Conservation (phyloP, 1,140 invertebrate species). For the Saccostrea cuccullata region DNA sequence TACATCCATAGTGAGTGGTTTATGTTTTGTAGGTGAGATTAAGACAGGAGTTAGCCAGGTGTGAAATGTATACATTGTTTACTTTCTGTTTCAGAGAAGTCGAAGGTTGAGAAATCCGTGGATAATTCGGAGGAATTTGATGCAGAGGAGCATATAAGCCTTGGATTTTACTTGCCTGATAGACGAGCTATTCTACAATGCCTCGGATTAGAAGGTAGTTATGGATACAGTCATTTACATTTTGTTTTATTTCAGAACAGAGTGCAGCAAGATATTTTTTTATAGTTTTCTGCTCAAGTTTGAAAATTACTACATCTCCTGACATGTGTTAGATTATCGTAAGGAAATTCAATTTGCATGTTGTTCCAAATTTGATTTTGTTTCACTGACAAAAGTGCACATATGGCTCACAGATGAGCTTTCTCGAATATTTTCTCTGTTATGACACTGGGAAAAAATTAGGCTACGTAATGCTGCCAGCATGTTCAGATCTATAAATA, state of each 20-base stretch:
- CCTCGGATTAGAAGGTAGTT: slow-evolving; percentile 51
- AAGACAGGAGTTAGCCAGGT: neutral
- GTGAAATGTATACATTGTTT: slow-evolving; percentile 30
- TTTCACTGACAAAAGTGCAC: slow-evolving; percentile 9
- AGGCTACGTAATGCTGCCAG: neutral
- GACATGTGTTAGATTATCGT: neutral
- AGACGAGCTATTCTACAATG: slow-evolving; percentile 48
- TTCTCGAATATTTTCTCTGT: neutral
- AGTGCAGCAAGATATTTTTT: too few species aligned
- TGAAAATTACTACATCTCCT: neutral
- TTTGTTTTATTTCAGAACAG: neutral
- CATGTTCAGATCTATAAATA: slow-evolving; percentile 19
- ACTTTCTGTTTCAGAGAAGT: slow-evolving; percentile 15
- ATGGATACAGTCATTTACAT: neutral
- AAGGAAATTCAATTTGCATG: neutral
- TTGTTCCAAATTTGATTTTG: neutral
- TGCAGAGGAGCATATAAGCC: slow-evolving; percentile 45
- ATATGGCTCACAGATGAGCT: neutral
- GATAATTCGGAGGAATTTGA: slow-evolving; percentile 33
- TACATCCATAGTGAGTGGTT: neutral
- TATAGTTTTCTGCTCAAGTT: too few species aligned
- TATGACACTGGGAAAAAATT: neutral
- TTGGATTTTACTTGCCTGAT: slow-evolving; percentile 53
- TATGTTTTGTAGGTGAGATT: slow-evolving; percentile 37
- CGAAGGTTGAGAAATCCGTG: neutral